Conservation (phyloP, 2,888 invertebrate species). For the Dryadula phaetusa region DNA sequence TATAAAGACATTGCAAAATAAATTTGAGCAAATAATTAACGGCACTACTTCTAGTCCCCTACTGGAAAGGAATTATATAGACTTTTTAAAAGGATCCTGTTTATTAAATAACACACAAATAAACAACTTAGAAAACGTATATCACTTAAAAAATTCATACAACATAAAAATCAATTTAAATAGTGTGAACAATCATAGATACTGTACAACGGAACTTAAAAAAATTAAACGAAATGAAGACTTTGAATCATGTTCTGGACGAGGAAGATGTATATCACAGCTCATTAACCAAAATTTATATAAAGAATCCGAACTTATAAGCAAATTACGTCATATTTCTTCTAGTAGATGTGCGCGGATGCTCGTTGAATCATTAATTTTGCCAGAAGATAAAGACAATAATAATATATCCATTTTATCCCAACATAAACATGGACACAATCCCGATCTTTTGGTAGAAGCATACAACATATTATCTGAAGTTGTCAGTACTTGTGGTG, state of each 20-base stretch:
- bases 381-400: slow-evolving; percentile 46
- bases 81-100: slow-evolving; percentile 74
- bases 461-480: slow-evolving; percentile 65
- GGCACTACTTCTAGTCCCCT: slow-evolving; percentile 52
- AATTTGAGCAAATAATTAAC: slow-evolving; percentile 74
- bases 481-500: slow-evolving; percentile 62
- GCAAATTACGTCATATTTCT: slow-evolving; percentile 63
- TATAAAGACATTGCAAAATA: slow-evolving; percentile 63
- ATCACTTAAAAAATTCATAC: slow-evolving; percentile 74
- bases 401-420: slow-evolving; percentile 53
- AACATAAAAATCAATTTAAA: slow-evolving; percentile 61
- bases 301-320: slow-evolving; percentile 56
- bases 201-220: slow-evolving; percentile 53
- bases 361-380: slow-evolving; percentile 65
- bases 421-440: slow-evolving; percentile 65
- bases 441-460: slow-evolving; percentile 61
- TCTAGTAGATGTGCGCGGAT: slow-evolving; percentile 63
- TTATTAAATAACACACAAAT: slow-evolving; percentile 61
- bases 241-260: slow-evolving; percentile 56
- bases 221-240: slow-evolving; percentile 55
- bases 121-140: slow-evolving; percentile 65
- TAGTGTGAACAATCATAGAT: slow-evolving; percentile 63
- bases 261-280: slow-evolving; percentile 60
- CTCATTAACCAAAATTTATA: slow-evolving; percentile 58
- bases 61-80: slow-evolving; percentile 74